These are phyloP conservation scores for Poliocrania exsul DNA, from an alignment of 2,797 vertebrate genomes.

Conservation along the genomic window DNA sequence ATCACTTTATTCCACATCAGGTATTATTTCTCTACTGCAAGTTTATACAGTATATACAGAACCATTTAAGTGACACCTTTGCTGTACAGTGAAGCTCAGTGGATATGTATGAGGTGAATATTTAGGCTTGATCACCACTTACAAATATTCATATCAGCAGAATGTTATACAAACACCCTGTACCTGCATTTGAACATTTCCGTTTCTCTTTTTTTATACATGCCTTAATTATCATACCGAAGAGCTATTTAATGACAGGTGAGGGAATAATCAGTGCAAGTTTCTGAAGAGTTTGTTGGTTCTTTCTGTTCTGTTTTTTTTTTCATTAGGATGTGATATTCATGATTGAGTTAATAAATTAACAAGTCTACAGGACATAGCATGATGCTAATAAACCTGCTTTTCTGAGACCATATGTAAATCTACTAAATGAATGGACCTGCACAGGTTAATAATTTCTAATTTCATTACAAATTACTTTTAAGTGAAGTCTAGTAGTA, in stretches of 20 bases:
- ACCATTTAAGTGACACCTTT: neutral
- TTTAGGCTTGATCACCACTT: neutral
- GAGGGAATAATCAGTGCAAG: neutral
- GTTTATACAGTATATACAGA: neutral
- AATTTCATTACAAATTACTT: neutral
- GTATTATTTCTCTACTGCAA: neutral
- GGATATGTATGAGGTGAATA: neutral
- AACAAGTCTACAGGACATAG: neutral
- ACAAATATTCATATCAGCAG: neutral
- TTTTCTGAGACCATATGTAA: neutral
- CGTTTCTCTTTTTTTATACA: neutral
- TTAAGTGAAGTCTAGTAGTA: neutral
- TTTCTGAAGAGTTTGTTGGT: neutral
- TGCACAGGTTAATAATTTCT: neutral
- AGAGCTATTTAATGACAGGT: neutral
- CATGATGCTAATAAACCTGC: neutral
- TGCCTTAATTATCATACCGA: neutral
- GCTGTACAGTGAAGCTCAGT: neutral
- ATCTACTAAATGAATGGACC: neutral
- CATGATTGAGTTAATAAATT: neutral
- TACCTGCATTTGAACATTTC: neutral
- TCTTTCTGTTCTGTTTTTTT: neutral
- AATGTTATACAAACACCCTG: rapidly evolving
- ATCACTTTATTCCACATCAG: neutral
- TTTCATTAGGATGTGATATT: neutral